A percentile compares a stretch with the other conserved stretches of the same genome.
Evolutionary conservation across 1,140 invertebrate species (phyloP).

Genomic region (Drosophila varians): DNA sequence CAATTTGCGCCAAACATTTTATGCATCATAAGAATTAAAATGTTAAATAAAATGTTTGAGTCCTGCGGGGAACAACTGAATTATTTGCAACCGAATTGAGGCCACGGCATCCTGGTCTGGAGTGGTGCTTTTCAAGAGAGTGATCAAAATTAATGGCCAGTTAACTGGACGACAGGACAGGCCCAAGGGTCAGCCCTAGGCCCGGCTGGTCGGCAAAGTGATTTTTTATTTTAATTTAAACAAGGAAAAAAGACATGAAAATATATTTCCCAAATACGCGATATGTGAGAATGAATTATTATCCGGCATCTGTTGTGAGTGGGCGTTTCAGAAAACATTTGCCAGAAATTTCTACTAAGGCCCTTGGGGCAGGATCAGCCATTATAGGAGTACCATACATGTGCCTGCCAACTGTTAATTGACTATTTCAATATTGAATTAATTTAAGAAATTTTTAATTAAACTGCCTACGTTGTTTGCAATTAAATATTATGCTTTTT

Average conservation of each 20-base stretch:
- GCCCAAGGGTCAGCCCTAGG: constrained; percentile 20
- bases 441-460: constrained; percentile 57
- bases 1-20: constrained; percentile 16
- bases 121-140: constrained; percentile 4
- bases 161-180: constrained; percentile 18
- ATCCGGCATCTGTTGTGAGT: constrained; percentile 55
- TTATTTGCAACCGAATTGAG: constrained; percentile 16
- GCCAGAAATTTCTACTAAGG: constrained; percentile 21
- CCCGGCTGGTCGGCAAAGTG: constrained; percentile 69
- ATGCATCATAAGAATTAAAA: constrained; percentile 35
- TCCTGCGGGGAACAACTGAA: neutral
- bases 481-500: constrained; percentile 44
- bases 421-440: constrained; percentile 55
- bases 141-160: constrained; percentile 14
- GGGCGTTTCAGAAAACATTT: constrained; percentile 34
- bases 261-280: constrained; percentile 34
- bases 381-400: neutral
- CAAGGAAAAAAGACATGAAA: constrained; percentile 11
- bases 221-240: constrained; percentile 71
- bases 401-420: constrained; percentile 42
- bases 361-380: constrained; percentile 8
- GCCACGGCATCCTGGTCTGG: neutral
- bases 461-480: constrained; percentile 30
- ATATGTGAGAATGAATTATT: constrained; percentile 65
- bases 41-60: constrained; percentile 2